These are phyloP conservation scores for Dysidea cf. avara DNA, from an alignment of 37 sponge, comb jelly and placozoan genomes.

Conservation along the genomic window DNA sequence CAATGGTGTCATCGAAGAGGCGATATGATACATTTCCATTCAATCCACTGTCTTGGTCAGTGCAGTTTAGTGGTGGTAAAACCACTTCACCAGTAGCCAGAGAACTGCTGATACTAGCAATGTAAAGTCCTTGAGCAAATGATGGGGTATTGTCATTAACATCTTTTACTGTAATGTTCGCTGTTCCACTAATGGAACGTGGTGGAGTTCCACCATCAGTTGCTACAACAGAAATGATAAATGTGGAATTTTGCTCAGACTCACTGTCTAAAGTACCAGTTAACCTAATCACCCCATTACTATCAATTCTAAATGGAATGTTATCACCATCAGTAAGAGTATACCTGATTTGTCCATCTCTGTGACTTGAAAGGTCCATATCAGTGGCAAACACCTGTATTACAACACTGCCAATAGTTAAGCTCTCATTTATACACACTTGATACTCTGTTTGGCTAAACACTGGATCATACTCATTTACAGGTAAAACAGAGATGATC, in stretches of 20 bases:
- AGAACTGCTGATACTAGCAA: too few species aligned
- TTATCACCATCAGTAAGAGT: neutral
- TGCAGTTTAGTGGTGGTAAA: too few species aligned
- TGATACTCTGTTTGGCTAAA: slow-evolving; percentile 18
- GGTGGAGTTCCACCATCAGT: slow-evolving; percentile 21
- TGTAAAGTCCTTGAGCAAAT: too few species aligned
- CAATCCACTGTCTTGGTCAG: too few species aligned
- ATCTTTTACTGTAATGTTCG: slow-evolving; percentile 18
- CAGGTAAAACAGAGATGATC: slow-evolving; percentile 7
- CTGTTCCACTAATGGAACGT: slow-evolving; percentile 7
- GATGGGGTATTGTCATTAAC: slow-evolving; percentile 16
- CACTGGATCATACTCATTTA: slow-evolving; percentile 31
- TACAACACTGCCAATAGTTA: neutral
- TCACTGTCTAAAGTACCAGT: slow-evolving; percentile 23
- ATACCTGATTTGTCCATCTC: too few species aligned
- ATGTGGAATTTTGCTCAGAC: slow-evolving; percentile 4
- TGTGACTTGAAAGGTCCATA: too few species aligned
- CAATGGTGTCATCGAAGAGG: too few species aligned
- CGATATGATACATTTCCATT: too few species aligned
- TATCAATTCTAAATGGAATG: slow-evolving; percentile 12
- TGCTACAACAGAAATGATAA: slow-evolving; percentile 29
- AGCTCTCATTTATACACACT: slow-evolving; percentile 35
- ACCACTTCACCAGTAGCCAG: too few species aligned
- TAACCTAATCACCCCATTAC: slow-evolving; percentile 31
- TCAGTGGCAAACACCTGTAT: too few species aligned